Base-by-base conservation (phyloP, 2,888 invertebrate species). In the Tetanocera ferruginea region DNA sequence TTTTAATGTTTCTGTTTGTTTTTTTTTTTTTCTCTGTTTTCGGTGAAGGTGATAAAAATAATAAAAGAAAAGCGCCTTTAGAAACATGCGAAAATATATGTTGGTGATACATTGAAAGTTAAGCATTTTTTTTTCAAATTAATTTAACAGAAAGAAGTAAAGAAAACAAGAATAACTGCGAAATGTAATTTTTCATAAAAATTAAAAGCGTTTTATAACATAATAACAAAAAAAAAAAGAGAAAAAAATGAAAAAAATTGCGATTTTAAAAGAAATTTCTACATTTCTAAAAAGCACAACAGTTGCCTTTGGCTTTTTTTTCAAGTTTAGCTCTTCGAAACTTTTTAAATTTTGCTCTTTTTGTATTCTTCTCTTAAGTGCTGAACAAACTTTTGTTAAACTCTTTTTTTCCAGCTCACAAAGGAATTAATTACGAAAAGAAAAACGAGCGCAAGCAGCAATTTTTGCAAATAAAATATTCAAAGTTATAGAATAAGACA, bases 241-340 rank as follows among this genome's bases (percentile, higher is more conserved):
- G 17, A 52, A 28, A n/a, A 14, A 49, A 19, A 23, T 4, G 19
- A 31, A 25, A 43, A 43, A 43, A 43, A 43, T 43, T 43, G 4
- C 2, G 11, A 43, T 43, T 43, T 43, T 37, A 11, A 43, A 6
- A 11, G 11, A 43, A 43, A 6, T 43, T 43, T 43, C 43, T 43
- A 43, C 14, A 43, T 43, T 43, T 11, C 11, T 2, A 43, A 80
- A 83, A 78, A 79, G 77, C 77, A 80, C 80, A 80, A 83, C 83
- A 82, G 80, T 84, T 88, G 87, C 86, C 87, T 85, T 88, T 89
- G 88, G 88, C 87, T 88, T 86, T 85, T 74, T 77, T 78, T 23
- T 57, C 73, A 57, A 28, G 60, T 77, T 77, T 66, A 55, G 81
- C 79, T 76, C 78, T 71, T 64, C 74, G 70, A 79, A 73, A 80